Evolutionary conservation across 1,140 invertebrate genomes (phyloP), one percentile per base, ranked within the genome.

Genomic region (Ceratina australensis): DNA sequence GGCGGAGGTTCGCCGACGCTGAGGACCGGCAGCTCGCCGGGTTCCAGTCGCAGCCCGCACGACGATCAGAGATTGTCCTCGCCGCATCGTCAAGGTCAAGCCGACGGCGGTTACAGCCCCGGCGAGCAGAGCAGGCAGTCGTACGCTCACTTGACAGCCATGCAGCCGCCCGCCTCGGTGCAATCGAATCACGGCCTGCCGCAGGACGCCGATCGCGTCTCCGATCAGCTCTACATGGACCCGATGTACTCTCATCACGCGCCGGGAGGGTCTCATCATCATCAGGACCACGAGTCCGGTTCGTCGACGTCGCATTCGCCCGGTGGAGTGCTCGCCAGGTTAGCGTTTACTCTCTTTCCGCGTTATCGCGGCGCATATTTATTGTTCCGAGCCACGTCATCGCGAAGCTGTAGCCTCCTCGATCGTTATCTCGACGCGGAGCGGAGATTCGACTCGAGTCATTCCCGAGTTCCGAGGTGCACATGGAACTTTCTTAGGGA

Each of bases 121-220:
- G 85, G 66, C 47, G 90, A 91, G 16, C 89, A 90, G 20, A 75
- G 78, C 3, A 81, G 90, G n/a, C 90, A 91, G 2, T 89, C 85
- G 26, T 91, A 91, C 68, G 90, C 91, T 0, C 90, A 92, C 72
- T 79, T 92, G 8, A 91, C 91, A 0, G 78, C 90, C 0, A 90
- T 92, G 89, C 91, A 92, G 56, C 88, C 90, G 20, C 83, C 86
- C 0, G 52, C 83, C 1, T 80, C 89, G 5, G 85, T 90, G 0
- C 88, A 88, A 61, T 22, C 63, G 1, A 86, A 81, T 54, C 89
- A 91, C 66, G 79, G 69, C 10, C n/a, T 79, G 5, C 67, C 86
- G 3, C 88, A 87, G 56, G 87, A 90, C 1, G 66, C 80, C 7
- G 88, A 89, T 13, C 82, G 91, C 18, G 87, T 90, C 0, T 67